phyloP scores from a whole-genome alignment of 2,797 vertebrate genomes.

The Sebastiscus albofasciatus region DNA sequence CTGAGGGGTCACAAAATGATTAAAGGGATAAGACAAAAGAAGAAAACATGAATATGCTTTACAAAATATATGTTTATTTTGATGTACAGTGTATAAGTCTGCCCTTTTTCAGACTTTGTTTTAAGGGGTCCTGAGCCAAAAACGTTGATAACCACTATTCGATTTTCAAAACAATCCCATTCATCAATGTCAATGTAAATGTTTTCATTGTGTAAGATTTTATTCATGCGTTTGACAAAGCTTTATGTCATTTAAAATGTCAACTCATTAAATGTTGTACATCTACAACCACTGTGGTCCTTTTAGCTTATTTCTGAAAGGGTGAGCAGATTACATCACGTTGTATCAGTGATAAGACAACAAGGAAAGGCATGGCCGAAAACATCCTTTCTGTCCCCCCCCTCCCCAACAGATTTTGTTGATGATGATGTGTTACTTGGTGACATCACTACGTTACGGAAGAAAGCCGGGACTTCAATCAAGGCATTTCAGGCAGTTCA shows the following conservation, averaged over 20 bases:
- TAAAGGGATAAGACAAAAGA: background rate
- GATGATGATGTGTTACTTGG: too few species aligned
- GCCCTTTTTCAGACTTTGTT: background rate
- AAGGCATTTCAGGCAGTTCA: too few species aligned
- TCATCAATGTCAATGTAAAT: background rate
- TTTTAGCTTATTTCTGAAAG: background rate
- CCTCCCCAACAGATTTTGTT: too few species aligned
- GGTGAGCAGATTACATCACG: background rate
- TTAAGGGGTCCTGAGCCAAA: background rate
- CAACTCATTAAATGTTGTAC: conserved; percentile 27
- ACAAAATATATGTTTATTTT: background rate
- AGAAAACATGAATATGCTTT: background rate
- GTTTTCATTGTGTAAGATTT: background rate
- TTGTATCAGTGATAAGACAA: background rate
- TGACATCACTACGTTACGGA: too few species aligned
- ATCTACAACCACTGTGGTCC: background rate
- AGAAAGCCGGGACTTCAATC: too few species aligned
- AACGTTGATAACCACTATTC: background rate
- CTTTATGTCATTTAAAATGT: conserved; percentile 3
- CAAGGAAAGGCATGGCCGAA: background rate
- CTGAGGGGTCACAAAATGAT: background rate
- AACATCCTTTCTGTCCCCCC: background rate
- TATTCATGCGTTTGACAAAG: conserved; percentile 2
- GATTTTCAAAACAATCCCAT: background rate
- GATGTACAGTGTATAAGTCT: background rate